Evolutionary conservation across 1,140 invertebrate species (phyloP), one percentile per base, ranked within the genome.

Genomic region (Colletes gigas): DNA sequence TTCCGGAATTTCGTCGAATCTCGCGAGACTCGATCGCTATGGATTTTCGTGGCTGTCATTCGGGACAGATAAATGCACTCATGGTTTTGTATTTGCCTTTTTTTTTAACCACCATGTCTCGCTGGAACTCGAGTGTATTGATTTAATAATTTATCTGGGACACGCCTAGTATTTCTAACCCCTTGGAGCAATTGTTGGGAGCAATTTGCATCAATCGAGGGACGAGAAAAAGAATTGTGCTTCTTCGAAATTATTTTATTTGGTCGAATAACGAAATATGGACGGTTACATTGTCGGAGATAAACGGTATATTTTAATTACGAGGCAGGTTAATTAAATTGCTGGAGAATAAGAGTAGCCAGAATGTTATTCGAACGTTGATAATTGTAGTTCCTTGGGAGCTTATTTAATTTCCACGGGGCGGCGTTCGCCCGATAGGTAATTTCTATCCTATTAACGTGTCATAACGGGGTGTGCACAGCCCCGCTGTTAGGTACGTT

Each of bases 61-160:
- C 70, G 1, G 66, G 83, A 85, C 83, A 85, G 83, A 55, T 62
- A 84, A 85, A 85, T 65, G 83, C 83, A 85, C 83, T 85, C 83
- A 69, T 57, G 41, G 62, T 52, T 47, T 52, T 21, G 3, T 54
- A 62, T 50, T 59, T 4, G 6, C 4, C 14, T 55, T 52, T 41
- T 60, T 21, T 62, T 60, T 44, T 15, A 3, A 3, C 1, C 1
- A 0, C 44, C 12, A 7, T 0, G 6, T 7, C 10, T 9, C 5
- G 5, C 50, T 17, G 21, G 17, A 14, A 55, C 8, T 74, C 67
- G 21, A n/a, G 8, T 47, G 59, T 30, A 59, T 76, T 54, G 63
- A 67, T 67, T 47, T 47, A 30, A 67, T 30, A 30, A 30, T 30
- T 30, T 30, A 30, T 30, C 30, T 30, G 30, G 30, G 30, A 30